A percentile compares a stretch with the other conserved stretches of the same genome.
Conservation (phyloP, 2,888 invertebrate genomes). For the Agrilus cyanescens region DNA sequence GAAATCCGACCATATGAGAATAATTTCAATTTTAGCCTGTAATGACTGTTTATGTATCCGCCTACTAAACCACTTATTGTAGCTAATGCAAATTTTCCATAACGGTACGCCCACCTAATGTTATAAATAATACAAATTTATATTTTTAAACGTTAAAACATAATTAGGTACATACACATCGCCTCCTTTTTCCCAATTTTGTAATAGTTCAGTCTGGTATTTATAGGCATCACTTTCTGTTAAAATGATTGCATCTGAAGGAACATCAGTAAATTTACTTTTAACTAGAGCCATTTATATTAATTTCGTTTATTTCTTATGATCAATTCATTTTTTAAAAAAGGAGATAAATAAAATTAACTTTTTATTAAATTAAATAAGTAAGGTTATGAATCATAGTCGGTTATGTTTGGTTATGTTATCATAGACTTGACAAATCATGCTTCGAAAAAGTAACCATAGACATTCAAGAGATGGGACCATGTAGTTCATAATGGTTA, state of each 20-base stretch:
- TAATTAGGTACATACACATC: slow-evolving; percentile 45
- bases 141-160: slow-evolving; percentile 3
- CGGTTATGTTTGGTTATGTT: no score
- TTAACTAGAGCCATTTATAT: slow-evolving; percentile 44
- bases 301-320: slow-evolving; percentile 3
- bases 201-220: slow-evolving; percentile 47
- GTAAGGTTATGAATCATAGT: no score
- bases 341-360: no score
- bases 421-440: no score
- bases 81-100: slow-evolving; percentile 42
- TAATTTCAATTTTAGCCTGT: slow-evolving; percentile 49
- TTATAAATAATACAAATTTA: slow-evolving; percentile 9
- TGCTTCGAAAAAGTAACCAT: no score
- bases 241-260: slow-evolving; percentile 48
- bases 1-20: slow-evolving; percentile 45
- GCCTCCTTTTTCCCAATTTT: slow-evolving; percentile 43
- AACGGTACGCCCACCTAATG: slow-evolving; percentile 42
- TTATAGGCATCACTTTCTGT: slow-evolving; percentile 44
- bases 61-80: slow-evolving; percentile 42
- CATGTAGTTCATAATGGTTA: no score
- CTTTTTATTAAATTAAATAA: no score
- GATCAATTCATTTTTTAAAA: no score
- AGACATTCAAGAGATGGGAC: no score
- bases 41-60: slow-evolving; percentile 49
- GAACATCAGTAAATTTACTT: slow-evolving; percentile 37